phyloP scores from a whole-genome alignment of 2,113 vertebrate genomes.

The Platycercus adscitus region DNA sequence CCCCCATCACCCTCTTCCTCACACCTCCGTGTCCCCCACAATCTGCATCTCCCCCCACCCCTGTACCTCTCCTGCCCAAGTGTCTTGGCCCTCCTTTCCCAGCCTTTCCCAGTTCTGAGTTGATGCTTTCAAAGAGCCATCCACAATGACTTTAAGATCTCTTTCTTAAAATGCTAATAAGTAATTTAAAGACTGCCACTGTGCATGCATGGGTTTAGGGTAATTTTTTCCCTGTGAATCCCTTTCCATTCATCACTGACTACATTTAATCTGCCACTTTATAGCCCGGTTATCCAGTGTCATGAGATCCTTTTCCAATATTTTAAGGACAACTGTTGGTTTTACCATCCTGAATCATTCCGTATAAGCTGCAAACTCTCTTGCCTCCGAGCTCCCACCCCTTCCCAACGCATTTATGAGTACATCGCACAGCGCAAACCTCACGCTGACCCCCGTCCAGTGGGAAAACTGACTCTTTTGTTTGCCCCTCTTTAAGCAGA shows the following conservation, averaged over 20 bases:
- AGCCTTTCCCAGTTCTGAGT: conserved; percentile 8
- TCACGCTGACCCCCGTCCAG: background rate
- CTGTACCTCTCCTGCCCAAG: background rate
- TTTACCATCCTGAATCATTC: conserved; percentile 43
- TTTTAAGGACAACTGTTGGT: conserved; percentile 59
- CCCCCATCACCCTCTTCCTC: background rate
- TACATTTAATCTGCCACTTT: conserved; percentile 65
- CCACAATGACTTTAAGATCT: conserved; percentile 71
- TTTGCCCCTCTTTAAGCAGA: conserved; percentile 41
- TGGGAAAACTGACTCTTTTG: conserved; percentile 58
- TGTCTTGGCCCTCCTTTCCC: background rate
- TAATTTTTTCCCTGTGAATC: conserved; percentile 64
- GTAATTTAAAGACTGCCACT: conserved; percentile 64
- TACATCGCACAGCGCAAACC: background rate
- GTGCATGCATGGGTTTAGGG: conserved; percentile 61
- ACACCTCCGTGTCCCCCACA: background rate
- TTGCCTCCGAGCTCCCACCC: background rate
- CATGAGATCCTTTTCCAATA: conserved; percentile 47
- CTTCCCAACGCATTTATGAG: background rate
- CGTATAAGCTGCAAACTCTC: conserved; percentile 45
- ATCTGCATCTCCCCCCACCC: background rate
- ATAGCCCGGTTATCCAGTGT: conserved; percentile 42
- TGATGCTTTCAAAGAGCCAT: conserved; percentile 57
- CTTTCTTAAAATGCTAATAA: conserved; percentile 73
- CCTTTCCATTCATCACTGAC: conserved; percentile 58